These are phyloP conservation scores for Cordilura impudica DNA, from an alignment of 2,888 invertebrate species.

Conservation along the genomic window DNA sequence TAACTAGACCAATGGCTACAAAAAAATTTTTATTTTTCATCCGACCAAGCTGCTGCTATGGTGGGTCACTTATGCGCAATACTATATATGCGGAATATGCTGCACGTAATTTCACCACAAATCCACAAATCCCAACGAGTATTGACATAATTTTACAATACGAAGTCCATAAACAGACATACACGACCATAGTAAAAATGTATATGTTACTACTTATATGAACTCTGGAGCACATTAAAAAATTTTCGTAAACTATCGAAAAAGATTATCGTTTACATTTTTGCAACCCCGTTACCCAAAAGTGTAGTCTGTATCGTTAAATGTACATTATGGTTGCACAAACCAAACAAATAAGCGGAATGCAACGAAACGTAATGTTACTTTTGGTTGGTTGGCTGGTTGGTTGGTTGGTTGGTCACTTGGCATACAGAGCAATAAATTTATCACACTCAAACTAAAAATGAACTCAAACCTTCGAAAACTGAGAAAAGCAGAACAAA, in stretches of 20 bases:
- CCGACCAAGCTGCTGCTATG: no score
- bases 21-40: no score
- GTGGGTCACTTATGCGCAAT: no score
- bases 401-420: slow-evolving; percentile 54
- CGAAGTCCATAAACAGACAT: slow-evolving; percentile 61
- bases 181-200: slow-evolving; percentile 38
- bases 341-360: slow-evolving; percentile 31
- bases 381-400: slow-evolving; percentile 9
- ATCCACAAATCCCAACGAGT: slow-evolving; percentile 59
- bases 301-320: slow-evolving; percentile 17
- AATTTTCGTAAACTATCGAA: slow-evolving; percentile 55
- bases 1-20: no score
- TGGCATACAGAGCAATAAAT: slow-evolving; percentile 58
- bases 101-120: slow-evolving; percentile 60
- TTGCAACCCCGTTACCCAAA: slow-evolving; percentile 44
- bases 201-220: slow-evolving; percentile 24
- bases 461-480: neutral
- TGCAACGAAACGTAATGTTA: slow-evolving; percentile 30
- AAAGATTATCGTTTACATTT: slow-evolving; percentile 61
- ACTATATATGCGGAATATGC: slow-evolving; percentile 7
- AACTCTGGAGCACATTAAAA: slow-evolving; percentile 57
- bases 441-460: slow-evolving; percentile 57
- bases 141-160: slow-evolving; percentile 58
- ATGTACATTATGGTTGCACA: neutral
- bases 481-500: neutral